These are phyloP conservation scores for Conger conger DNA, from an alignment of 2,113 vertebrate genomes.

Conservation along the genomic window DNA sequence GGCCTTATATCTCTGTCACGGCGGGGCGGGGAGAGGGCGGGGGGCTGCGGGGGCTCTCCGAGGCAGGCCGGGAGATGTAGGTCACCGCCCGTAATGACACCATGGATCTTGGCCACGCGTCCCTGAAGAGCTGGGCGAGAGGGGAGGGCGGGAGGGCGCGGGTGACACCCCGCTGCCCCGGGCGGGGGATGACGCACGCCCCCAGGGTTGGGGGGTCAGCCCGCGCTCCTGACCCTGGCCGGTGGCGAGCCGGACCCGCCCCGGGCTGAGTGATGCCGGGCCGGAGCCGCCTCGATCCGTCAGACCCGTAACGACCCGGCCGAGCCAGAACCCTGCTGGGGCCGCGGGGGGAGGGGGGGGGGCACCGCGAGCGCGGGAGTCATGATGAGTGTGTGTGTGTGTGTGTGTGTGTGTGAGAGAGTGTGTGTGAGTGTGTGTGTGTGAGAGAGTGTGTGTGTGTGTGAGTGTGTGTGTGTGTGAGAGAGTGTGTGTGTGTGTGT, in stretches of 20 bases:
- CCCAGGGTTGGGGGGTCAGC: constrained; percentile 39
- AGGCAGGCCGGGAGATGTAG: constrained; percentile 25
- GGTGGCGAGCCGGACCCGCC: constrained; percentile 27
- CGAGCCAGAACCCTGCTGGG: constrained; percentile 51
- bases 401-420: no score
- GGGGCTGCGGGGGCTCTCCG: background rate
- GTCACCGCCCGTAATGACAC: constrained; percentile 26
- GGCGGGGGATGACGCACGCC: constrained; percentile 48
- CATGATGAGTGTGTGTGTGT: background rate
- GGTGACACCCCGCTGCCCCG: constrained; percentile 31
- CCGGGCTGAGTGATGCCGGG: constrained; percentile 58
- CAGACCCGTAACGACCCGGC: constrained; percentile 59
- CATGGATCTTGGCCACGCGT: constrained; percentile 8
- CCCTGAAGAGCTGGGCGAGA: background rate
- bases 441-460: no score
- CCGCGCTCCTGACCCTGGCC: constrained; percentile 56
- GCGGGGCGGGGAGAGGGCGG: background rate
- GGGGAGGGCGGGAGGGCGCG: background rate
- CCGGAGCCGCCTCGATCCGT: constrained; percentile 39
- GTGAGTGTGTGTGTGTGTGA: no score
- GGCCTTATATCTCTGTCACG: constrained; percentile 65
- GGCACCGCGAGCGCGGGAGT: background rate
- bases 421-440: no score
- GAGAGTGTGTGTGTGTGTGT: no score
- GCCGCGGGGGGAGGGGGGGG: constrained; percentile 19